Base-by-base conservation (phyloP, 2,888 invertebrate species). In the Papilio demoleus region DNA sequence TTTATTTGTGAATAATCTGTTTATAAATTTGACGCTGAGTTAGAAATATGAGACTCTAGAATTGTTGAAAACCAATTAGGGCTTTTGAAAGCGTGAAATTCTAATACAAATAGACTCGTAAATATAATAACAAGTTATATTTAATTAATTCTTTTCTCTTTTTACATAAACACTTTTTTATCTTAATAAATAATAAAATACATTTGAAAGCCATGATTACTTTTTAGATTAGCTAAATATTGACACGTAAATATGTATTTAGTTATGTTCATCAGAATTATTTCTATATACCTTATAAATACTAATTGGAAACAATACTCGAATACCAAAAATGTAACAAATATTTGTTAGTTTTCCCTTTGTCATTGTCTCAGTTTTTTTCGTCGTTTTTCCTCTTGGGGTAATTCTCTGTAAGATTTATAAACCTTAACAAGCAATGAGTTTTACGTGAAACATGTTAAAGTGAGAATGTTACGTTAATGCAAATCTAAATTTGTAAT, bases 401-500 rank as follows among this genome's bases (percentile, higher is more conserved):
- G 45, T 68, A 62, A 67, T 67, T 31, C 67, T 53, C 53, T 62
- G 62, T 67, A 62, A 61, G 63, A 68, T 63, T 68, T 68, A 68
- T 68, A 68, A 47, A 45, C 53, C 62, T 58, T 68, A 68, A 68
- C 67, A 36, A 68, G 17, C 45, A 34, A 24, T 58, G 58, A 68
- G 58, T 68, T 45, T 58, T 27, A 14, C 45, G 14, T 38, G 38
- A 59, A 60, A 63, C 56, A 62, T 27, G 24, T 38, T 42, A 27
- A 61, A 24, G 40, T 42, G 11, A 12, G 22, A 1, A 50, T 31
- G 31, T 56, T 56, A 9, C 31, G n/a, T 56, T 56, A 14, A 31
- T 56, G 9, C 9, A 19, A 31, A 31, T 6, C n/a, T n/a, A n/a
- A n/a, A n/a, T n/a, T n/a, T n/a, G n/a, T n/a, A n/a, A n/a, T n/a